These are phyloP conservation scores for Malurus cyaneus DNA, from an alignment of 2,113 vertebrate genomes.

Conservation along the genomic window DNA sequence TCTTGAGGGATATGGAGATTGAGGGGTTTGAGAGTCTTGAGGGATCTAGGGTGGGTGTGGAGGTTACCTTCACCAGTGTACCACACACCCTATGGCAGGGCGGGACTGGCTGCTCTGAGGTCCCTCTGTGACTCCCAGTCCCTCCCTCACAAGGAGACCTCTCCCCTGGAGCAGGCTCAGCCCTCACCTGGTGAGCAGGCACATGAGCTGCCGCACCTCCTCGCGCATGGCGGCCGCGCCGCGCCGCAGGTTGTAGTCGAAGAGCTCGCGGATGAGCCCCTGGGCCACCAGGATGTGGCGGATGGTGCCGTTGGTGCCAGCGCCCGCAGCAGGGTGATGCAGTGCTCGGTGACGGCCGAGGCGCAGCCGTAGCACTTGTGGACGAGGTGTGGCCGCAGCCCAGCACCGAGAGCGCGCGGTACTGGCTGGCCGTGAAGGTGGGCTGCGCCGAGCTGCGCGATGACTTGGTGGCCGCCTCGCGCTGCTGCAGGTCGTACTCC, in stretches of 20 bases:
- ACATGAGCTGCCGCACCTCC: conserved; percentile 96
- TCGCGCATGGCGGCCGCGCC: conserved; percentile 92
- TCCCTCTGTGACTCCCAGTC: no score
- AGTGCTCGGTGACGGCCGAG: conserved; percentile 95
- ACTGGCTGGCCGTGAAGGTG: conserved; percentile 95
- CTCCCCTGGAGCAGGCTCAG: no score
- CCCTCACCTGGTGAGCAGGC: conserved; percentile 92
- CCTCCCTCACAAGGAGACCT: no score
- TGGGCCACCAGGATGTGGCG: conserved; percentile 96
- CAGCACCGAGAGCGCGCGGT: conserved; percentile 91
- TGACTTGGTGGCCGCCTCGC: conserved; percentile 93
- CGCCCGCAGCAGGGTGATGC: conserved; percentile 92
- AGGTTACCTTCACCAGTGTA: no score
- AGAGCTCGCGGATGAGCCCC: conserved; percentile 95
- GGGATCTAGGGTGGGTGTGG: no score
- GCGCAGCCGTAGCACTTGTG: conserved; percentile 98
- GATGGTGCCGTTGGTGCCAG: conserved; percentile 94
- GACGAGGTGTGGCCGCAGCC: conserved; percentile 97
- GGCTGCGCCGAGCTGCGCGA: conserved; percentile 87
- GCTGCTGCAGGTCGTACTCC: conserved; percentile 96
- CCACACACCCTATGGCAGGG: not conserved
- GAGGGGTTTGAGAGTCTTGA: no score
- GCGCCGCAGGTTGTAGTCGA: conserved; percentile 93
- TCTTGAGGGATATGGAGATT: no score
- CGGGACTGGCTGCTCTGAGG: no score